Conservation (phyloP, 2,888 invertebrate genomes). For the Portevinia maculata region DNA sequence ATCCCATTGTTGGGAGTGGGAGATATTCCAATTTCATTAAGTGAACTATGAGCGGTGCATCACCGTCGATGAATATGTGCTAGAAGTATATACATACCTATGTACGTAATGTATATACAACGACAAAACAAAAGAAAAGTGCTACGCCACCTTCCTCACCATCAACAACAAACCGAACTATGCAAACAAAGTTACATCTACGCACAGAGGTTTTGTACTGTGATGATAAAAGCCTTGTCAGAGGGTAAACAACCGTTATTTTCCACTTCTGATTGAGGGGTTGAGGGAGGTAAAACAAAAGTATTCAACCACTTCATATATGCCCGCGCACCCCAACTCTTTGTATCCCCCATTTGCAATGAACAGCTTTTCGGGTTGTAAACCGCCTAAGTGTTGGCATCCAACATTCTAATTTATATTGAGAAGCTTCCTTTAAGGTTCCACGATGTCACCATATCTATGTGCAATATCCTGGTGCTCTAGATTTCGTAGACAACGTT, state of each 20-base stretch:
- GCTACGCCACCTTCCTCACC: background rate
- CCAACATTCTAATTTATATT: constrained; percentile 70
- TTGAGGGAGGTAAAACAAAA: constrained; percentile 28
- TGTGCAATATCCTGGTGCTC: constrained; percentile 2
- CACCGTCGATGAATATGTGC: background rate
- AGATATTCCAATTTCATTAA: constrained; percentile 59
- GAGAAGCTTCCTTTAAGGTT: constrained; percentile 48
- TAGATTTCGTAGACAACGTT: constrained; percentile 17
- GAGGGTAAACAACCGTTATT: constrained; percentile 49
- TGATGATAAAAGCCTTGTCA: constrained; percentile 27
- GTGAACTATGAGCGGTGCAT: constrained; percentile 39
- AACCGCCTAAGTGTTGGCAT: constrained; percentile 65
- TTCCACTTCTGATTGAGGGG: constrained; percentile 59
- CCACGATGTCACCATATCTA: background rate
- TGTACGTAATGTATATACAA: background rate
- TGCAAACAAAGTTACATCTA: constrained; percentile 45
- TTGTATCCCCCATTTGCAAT: constrained; percentile 47
- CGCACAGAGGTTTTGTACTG: background rate
- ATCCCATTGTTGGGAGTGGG: constrained; percentile 31
- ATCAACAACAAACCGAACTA: constrained; percentile 38
- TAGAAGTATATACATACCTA: too few relatives aligned
- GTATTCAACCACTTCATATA: constrained; percentile 38
- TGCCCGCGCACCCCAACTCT: background rate
- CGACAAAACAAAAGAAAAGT: constrained; percentile 10
- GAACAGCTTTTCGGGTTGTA: constrained; percentile 70